phyloP scores from a whole-genome alignment of 2,888 invertebrate genomes.

The Emmelina monodactyla region DNA sequence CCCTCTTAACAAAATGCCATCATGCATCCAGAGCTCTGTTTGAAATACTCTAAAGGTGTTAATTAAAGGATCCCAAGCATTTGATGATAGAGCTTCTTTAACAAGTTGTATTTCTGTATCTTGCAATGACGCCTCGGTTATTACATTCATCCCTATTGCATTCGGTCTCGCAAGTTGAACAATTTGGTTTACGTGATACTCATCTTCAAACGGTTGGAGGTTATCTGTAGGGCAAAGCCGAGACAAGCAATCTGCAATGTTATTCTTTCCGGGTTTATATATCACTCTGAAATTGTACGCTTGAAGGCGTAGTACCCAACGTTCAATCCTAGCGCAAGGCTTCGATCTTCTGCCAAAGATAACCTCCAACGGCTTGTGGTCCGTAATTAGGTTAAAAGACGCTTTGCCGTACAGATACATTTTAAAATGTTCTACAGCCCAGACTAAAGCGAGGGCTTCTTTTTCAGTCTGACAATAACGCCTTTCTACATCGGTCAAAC shows the following conservation, averaged over 20 bases:
- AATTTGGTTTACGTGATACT: conserved; percentile 1
- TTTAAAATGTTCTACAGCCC: not conserved
- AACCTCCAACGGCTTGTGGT: conserved; percentile 1
- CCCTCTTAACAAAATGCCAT: not conserved
- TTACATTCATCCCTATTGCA: not conserved
- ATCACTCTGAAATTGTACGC: conserved; percentile 1
- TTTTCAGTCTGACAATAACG: conserved; percentile 9
- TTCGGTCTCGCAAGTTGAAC: not conserved
- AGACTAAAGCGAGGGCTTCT: conserved; percentile 9
- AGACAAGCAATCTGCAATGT: not conserved
- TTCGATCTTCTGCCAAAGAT: conserved; percentile 4
- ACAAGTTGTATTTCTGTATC: not conserved
- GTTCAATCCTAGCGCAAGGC: not conserved
- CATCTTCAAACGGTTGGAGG: not conserved
- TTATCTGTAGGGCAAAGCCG: not conserved
- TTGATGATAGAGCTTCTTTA: not conserved
- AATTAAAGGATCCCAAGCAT: not conserved
- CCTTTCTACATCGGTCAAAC: conserved; percentile 6
- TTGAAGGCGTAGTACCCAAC: not conserved
- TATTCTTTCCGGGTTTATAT: conserved; percentile 6
- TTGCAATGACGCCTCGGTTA: not conserved
- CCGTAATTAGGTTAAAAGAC: conserved; percentile 10
- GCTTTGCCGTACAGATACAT: conserved; percentile 4
- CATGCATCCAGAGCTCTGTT: not conserved
- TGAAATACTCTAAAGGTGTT: not conserved